Percentiles rank a stretch among this genome's conserved stretches.
Evolutionary conservation across 2,888 invertebrate species (phyloP).

Genomic region (Eremobia ochroleuca): DNA sequence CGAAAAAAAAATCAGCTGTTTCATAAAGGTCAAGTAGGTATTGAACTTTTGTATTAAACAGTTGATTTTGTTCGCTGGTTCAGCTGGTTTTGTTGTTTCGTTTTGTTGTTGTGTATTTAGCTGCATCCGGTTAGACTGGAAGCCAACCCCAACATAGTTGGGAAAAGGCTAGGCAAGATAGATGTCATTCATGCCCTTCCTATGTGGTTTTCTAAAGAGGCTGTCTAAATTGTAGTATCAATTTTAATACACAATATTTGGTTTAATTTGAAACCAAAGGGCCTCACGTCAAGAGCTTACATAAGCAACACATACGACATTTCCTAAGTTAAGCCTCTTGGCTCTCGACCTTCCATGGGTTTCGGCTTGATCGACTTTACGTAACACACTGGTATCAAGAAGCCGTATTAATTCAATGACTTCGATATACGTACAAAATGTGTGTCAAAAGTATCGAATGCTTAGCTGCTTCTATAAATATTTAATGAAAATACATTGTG

Average conservation of each 20-base stretch:
- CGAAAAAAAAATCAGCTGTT: too few relatives aligned
- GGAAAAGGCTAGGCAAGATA: too few relatives aligned
- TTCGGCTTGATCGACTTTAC: constrained; percentile 51
- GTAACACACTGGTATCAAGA: constrained; percentile 52
- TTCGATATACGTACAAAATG: constrained; percentile 12
- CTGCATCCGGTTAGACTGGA: too few relatives aligned
- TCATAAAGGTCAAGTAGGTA: too few relatives aligned
- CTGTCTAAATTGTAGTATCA: not conserved
- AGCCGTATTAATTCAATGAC: constrained; percentile 55
- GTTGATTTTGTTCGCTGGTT: too few relatives aligned
- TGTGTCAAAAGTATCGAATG: constrained; percentile 19
- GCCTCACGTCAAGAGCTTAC: constrained; percentile 20
- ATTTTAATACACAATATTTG: not conserved
- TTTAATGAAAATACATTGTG: not conserved
- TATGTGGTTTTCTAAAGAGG: not conserved
- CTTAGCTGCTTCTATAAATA: not conserved
- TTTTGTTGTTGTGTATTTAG: too few relatives aligned
- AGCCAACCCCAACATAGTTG: too few relatives aligned
- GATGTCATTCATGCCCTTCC: too few relatives aligned
- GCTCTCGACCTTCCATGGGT: constrained; percentile 56
- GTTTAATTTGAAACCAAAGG: not conserved
- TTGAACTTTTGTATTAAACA: too few relatives aligned
- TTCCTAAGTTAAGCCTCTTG: constrained; percentile 43
- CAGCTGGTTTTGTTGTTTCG: too few relatives aligned
- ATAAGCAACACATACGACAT: constrained; percentile 15